Percentiles rank a stretch among this genome's conserved stretches.
Evolutionary conservation across 2,113 vertebrate genomes (phyloP).

Genomic region (Electrona antarctica): DNA sequence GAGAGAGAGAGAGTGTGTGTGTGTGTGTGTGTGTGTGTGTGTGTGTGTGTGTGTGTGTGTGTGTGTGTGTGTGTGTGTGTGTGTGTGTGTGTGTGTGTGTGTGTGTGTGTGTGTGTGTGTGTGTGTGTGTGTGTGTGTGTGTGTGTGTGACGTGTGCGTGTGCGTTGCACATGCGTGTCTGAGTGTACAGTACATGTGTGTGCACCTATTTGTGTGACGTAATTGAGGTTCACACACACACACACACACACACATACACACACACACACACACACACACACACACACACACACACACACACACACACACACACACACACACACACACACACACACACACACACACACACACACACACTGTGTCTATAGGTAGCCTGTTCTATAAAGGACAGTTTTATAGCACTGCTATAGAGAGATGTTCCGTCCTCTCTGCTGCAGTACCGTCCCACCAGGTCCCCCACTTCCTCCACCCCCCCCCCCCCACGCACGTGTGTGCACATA

Average conservation of each 20-base stretch:
- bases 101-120: slow-evolving; percentile 18
- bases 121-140: slow-evolving; percentile 14
- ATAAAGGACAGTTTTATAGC: slow-evolving; percentile 34
- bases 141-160: background rate
- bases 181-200: too few species aligned
- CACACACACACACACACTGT: too few species aligned
- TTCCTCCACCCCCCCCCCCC: slow-evolving; percentile 33
- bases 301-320: too few species aligned
- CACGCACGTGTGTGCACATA: background rate
- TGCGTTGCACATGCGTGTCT: too few species aligned
- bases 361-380: slow-evolving; percentile 3
- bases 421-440: slow-evolving; percentile 25
- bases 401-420: background rate
- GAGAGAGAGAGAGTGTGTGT: slow-evolving; percentile 1
- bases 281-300: too few species aligned
- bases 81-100: slow-evolving; percentile 18
- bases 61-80: slow-evolving; percentile 14
- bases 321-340: too few species aligned
- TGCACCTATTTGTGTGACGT: too few species aligned
- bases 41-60: slow-evolving; percentile 8
- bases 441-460: slow-evolving; percentile 34
- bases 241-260: too few species aligned
- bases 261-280: too few species aligned
- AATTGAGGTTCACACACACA: too few species aligned
- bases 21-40: slow-evolving; percentile 9